phyloP scores from a whole-genome alignment of 2,888 invertebrate genomes.

The Nymphalis c-album region DNA sequence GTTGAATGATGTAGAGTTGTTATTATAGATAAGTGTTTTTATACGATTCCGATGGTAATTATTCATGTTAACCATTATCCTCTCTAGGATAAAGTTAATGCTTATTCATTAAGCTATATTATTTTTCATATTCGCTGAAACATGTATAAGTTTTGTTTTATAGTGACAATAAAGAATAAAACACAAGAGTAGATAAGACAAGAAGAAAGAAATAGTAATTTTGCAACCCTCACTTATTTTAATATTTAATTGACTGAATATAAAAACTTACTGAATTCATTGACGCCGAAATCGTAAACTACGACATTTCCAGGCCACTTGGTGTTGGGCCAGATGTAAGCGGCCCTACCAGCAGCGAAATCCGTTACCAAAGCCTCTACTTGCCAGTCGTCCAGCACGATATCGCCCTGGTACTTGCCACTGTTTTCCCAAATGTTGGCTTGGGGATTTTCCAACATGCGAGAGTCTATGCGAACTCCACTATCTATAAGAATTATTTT shows the following conservation, averaged over 20 bases:
- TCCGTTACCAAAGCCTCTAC: constrained; percentile 59
- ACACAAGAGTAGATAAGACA: no score
- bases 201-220: no score
- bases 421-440: constrained; percentile 64
- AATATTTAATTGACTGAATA: not conserved
- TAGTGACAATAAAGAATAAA: no score
- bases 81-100: no score
- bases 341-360: constrained; percentile 61
- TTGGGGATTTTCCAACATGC: constrained; percentile 41
- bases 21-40: no score
- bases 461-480: constrained; percentile 47
- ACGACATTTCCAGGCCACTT: constrained; percentile 67
- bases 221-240: no score
- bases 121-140: no score
- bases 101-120: no score
- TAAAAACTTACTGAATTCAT: constrained; percentile 60
- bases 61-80: no score
- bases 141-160: no score
- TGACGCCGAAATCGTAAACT: constrained; percentile 61
- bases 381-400: constrained; percentile 64
- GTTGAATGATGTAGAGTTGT: no score
- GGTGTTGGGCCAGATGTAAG: constrained; percentile 61
- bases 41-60: no score
- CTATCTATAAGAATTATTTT: constrained; percentile 44
- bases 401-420: constrained; percentile 69